phyloP scores from a whole-genome alignment of 2,113 vertebrate species.

The Lamprologus speciosus region DNA sequence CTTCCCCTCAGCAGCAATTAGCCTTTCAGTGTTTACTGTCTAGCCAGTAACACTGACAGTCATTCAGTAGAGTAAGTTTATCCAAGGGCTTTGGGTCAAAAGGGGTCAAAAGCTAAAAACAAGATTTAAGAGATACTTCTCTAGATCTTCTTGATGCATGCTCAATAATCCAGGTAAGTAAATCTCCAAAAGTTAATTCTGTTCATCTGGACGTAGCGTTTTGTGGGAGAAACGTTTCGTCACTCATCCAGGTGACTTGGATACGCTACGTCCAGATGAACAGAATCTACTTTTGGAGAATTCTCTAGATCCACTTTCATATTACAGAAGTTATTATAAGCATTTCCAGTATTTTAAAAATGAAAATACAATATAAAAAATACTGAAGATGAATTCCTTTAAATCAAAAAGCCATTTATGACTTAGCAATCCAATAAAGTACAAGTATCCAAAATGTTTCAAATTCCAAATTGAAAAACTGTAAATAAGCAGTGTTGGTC shows the following conservation, averaged over 20 bases:
- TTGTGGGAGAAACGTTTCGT: background rate
- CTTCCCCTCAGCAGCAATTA: background rate
- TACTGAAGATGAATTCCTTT: background rate
- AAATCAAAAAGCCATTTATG: accelerated
- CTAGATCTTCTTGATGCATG: background rate
- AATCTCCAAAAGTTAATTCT: background rate
- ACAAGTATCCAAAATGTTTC: background rate
- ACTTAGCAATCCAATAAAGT: background rate
- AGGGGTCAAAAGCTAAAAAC: background rate
- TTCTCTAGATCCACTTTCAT: background rate
- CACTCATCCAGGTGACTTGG: accelerated
- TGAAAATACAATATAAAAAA: background rate
- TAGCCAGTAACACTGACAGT: background rate
- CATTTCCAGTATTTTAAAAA: background rate
- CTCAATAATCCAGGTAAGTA: background rate
- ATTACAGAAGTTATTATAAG: background rate
- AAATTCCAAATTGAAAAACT: background rate
- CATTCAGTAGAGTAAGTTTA: background rate
- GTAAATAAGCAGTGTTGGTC: too few relatives aligned
- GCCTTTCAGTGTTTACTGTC: background rate
- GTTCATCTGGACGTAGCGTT: background rate
- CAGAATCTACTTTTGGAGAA: background rate
- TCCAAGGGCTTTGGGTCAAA: background rate
- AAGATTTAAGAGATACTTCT: background rate
- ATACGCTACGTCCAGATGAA: background rate